Evolutionary conservation across 2,113 vertebrate genomes (phyloP).

Genomic region (Dicaeum eximium): DNA sequence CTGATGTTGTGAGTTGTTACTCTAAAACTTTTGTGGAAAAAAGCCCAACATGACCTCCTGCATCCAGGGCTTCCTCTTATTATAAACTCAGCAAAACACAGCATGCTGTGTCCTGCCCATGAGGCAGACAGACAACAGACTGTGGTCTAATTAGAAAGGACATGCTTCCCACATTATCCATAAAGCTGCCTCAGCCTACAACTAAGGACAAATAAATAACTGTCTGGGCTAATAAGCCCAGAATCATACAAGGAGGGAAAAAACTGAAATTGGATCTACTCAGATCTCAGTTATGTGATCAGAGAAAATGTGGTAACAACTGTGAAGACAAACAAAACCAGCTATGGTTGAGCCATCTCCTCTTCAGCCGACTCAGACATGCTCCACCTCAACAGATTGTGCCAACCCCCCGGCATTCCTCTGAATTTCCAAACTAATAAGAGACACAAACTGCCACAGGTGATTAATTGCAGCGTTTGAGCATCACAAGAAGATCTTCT

Average conservation of each 20-base stretch:
- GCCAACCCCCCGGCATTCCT: background rate
- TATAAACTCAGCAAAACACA: background rate
- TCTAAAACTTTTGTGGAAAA: background rate
- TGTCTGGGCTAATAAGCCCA: conserved; percentile 3
- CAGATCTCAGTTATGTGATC: background rate
- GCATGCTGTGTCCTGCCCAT: conserved; percentile 44
- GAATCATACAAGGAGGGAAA: background rate
- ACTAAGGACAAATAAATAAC: conserved; percentile 39
- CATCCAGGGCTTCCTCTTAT: conserved; percentile 6
- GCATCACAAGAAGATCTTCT: background rate
- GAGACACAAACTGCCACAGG: background rate
- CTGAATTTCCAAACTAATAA: background rate
- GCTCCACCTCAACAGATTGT: background rate
- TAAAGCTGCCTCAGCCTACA: conserved; percentile 14
- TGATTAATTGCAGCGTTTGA: background rate
- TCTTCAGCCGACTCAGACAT: background rate
- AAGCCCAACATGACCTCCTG: conserved; percentile 5
- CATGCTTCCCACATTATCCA: conserved; percentile 45
- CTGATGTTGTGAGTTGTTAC: background rate
- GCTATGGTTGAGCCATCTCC: background rate
- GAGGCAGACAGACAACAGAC: conserved; percentile 61
- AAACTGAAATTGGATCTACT: background rate
- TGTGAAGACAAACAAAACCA: conserved; percentile 10
- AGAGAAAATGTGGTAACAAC: background rate
- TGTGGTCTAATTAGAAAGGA: conserved; percentile 58